These are phyloP conservation scores for Brachyopa scutellaris DNA, from an alignment of 2,888 invertebrate genomes.

Conservation along the genomic window DNA sequence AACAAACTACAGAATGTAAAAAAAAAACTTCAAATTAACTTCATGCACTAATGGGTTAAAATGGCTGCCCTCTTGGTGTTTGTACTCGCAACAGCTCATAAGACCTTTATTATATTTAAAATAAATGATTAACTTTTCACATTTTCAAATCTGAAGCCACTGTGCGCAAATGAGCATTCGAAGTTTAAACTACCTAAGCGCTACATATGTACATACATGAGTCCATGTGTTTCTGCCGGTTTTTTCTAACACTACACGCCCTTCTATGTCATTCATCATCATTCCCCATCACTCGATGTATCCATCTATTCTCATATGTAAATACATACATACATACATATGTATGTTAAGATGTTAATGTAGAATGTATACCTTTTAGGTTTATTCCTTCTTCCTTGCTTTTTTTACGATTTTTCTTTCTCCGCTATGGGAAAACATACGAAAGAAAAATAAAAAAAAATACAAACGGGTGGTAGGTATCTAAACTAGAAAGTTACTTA, in stretches of 20 bases:
- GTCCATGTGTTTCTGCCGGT: conserved; percentile 28
- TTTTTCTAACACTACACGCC: conserved; percentile 2
- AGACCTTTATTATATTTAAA: too few species aligned
- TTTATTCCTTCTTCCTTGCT: conserved; percentile 40
- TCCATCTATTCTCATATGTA: conserved; percentile 27
- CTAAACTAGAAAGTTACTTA: conserved; percentile 55
- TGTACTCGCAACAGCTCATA: too few species aligned
- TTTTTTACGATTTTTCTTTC: conserved; percentile 12
- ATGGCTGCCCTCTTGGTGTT: too few species aligned
- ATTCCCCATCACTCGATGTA: conserved; percentile 19
- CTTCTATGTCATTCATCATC: conserved; percentile 33
- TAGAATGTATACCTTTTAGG: conserved; percentile 9
- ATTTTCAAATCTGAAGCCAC: conserved; percentile 2
- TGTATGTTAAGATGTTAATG: not conserved
- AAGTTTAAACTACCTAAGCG: not conserved
- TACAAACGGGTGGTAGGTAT: conserved; percentile 16
- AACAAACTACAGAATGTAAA: too few species aligned
- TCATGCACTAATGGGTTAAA: too few species aligned
- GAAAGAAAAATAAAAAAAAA: not conserved
- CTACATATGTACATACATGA: not conserved
- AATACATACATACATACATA: conserved; percentile 6
- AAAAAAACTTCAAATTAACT: too few species aligned
- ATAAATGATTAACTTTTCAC: not conserved
- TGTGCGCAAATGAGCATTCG: not conserved
- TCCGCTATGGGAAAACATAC: not conserved